phyloP scores from a whole-genome alignment of 2,888 invertebrate species.

The Osmoderma eremita region DNA sequence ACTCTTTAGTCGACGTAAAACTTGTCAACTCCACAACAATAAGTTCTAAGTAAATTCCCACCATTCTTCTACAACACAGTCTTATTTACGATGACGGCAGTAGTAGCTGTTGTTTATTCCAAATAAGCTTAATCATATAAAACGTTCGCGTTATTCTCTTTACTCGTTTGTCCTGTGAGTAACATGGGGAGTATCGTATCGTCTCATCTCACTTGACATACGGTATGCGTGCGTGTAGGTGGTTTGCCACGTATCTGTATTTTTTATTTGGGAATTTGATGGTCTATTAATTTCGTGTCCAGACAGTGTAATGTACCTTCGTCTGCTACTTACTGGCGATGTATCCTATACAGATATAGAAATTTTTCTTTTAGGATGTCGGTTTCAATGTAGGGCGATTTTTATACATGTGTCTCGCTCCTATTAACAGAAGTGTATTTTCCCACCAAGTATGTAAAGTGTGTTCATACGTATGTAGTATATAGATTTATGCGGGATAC shows the following conservation, averaged over 20 bases:
- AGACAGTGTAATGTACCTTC: slow-evolving; percentile 20
- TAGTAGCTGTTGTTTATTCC: not conserved
- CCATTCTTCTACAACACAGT: no score
- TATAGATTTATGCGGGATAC: no score
- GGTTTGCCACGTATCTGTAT: not conserved
- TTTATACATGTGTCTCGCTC: no score
- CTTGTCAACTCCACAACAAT: no score
- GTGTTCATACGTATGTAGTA: no score
- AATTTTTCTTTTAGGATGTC: no score
- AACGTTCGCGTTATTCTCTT: not conserved
- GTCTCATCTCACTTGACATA: not conserved
- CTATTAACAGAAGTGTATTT: no score
- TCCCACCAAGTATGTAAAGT: no score
- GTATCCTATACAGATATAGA: no score
- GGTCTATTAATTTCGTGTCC: slow-evolving; percentile 16
- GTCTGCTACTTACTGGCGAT: not conserved
- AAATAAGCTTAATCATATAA: slow-evolving; percentile 1
- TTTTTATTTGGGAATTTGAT: slow-evolving; percentile 20
- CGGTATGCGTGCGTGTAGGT: not conserved
- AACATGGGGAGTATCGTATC: not conserved
- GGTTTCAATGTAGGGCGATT: no score
- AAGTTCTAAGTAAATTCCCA: no score
- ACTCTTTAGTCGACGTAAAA: no score
- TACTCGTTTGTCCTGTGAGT: not conserved
- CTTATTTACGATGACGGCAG: not conserved